Conservation (phyloP, 2,888 invertebrate genomes). For the Strigamia transsilvanica region DNA sequence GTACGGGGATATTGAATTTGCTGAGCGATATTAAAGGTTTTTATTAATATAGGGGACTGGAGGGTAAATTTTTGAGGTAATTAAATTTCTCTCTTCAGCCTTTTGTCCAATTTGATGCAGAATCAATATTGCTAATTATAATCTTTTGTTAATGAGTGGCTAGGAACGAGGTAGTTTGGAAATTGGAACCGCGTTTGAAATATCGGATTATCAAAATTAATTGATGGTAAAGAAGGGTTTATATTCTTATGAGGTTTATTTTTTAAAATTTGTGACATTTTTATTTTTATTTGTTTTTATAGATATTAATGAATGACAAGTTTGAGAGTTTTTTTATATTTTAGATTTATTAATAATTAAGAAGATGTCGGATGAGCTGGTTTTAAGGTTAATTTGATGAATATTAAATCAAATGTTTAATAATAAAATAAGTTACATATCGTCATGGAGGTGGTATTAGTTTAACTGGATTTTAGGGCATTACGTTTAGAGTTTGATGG, state of each 20-base stretch:
- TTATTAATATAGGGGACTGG: background rate
- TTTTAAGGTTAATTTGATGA: background rate
- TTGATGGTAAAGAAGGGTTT: background rate
- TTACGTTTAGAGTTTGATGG: background rate
- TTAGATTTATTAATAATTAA: no score
- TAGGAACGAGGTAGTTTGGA: background rate
- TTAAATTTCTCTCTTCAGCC: constrained; percentile 1
- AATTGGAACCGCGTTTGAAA: constrained; percentile 9
- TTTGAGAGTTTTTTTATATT: background rate
- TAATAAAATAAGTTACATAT: background rate
- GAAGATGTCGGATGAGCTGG: background rate
- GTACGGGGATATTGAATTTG: background rate
- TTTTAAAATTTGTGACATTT: background rate
- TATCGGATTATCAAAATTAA: constrained; percentile 15
- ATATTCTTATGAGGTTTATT: background rate
- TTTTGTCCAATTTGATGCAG: background rate
- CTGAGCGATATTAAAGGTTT: background rate
- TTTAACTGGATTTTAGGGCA: background rate
- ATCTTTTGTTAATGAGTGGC: constrained; percentile 35
- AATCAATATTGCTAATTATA: constrained; percentile 34
- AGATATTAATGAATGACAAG: background rate
- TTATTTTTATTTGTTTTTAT: no score
- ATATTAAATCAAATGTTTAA: background rate
- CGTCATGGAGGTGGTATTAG: background rate
- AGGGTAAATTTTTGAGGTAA: background rate